Conservation (phyloP, 37 sponge, comb jelly and placozoan species). For the Agelas oroides region DNA sequence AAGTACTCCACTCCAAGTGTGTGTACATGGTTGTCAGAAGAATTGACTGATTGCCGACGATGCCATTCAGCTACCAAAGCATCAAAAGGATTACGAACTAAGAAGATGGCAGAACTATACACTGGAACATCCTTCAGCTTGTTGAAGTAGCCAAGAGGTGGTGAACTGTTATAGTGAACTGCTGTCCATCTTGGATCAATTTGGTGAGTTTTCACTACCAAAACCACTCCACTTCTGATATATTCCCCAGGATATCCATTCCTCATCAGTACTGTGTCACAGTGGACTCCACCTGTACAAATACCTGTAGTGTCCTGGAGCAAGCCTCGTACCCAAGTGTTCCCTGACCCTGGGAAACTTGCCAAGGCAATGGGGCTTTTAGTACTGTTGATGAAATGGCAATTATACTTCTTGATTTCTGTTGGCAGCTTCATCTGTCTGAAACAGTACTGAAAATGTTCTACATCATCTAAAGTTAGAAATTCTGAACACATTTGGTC, state of each 20-base stretch:
- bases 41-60: neutral
- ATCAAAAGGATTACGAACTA: conserved; percentile 51
- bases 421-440: neutral
- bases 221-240: conserved; percentile 41
- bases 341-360: conserved; percentile 64
- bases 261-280: conserved; percentile 29
- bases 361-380: conserved; percentile 54
- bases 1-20: conserved; percentile 9
- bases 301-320: conserved; percentile 66
- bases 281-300: conserved; percentile 64
- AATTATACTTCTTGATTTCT: neutral
- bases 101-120: conserved; percentile 29
- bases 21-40: conserved; percentile 2
- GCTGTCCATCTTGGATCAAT: conserved; percentile 48
- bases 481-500: conserved; percentile 24
- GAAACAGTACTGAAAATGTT: conserved; percentile 23
- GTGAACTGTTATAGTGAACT: conserved; percentile 1
- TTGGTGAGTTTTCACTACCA: conserved; percentile 68
- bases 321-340: conserved; percentile 68
- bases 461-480: conserved; percentile 1
- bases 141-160: conserved; percentile 25
- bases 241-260: conserved; percentile 51
- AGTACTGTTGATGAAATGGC: conserved; percentile 48
- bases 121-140: conserved; percentile 21
- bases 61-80: conserved; percentile 51